These are phyloP conservation scores for Molothrus ater DNA, from an alignment of 2,797 vertebrate genomes.

Conservation along the genomic window DNA sequence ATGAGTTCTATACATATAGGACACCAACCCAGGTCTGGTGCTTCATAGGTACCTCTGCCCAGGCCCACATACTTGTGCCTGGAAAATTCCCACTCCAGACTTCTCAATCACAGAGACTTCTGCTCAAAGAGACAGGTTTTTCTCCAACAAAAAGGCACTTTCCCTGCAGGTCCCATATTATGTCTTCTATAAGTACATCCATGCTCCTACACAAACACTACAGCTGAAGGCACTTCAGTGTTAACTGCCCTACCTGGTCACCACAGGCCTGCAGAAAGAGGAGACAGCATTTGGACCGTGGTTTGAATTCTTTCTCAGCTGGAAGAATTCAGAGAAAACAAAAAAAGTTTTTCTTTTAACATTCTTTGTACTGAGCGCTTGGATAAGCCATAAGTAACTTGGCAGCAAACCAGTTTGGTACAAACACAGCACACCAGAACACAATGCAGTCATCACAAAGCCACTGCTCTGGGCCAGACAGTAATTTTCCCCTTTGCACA, in stretches of 20 bases:
- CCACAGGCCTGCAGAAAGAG: not conserved
- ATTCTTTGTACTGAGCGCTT: constrained; percentile 41
- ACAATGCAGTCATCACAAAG: constrained; percentile 55
- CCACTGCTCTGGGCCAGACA: constrained; percentile 29
- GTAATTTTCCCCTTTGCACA: constrained; percentile 20
- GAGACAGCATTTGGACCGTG: not conserved
- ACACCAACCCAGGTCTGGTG: not conserved
- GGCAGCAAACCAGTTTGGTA: constrained; percentile 44
- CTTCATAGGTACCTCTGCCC: not conserved
- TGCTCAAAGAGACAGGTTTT: not conserved
- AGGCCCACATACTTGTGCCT: fast-evolving
- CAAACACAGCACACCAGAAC: constrained; percentile 37
- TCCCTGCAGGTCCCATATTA: not conserved
- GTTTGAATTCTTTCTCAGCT: constrained; percentile 18
- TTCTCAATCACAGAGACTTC: not conserved
- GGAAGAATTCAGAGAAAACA: constrained; percentile 37
- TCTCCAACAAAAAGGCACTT: not conserved
- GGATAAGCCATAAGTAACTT: constrained; percentile 54
- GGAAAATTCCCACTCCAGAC: not conserved
- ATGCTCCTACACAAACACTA: not conserved
- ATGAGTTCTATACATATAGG: not conserved
- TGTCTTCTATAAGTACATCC: not conserved
- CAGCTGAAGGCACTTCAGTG: not conserved
- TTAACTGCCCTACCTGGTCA: not conserved
- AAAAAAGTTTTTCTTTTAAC: constrained; percentile 48